phyloP scores from a whole-genome alignment of 2,113 vertebrate genomes.

The Phaethornis superciliosus region DNA sequence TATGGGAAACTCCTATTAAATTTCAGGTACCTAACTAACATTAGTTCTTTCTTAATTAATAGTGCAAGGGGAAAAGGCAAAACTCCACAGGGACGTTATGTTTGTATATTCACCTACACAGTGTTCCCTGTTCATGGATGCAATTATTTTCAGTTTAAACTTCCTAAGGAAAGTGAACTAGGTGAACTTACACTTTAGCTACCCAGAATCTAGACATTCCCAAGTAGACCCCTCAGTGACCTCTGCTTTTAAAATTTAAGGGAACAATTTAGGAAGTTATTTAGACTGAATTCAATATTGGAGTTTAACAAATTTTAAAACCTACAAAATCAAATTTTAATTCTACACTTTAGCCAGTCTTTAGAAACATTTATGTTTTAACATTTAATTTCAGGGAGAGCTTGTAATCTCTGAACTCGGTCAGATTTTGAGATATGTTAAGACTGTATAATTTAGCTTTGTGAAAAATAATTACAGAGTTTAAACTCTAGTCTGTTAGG shows the following conservation, averaged over 20 bases:
- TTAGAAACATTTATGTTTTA: not conserved
- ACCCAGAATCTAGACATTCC: not conserved
- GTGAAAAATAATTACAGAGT: not conserved
- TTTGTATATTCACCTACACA: not conserved
- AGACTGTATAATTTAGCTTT: not conserved
- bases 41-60: not conserved
- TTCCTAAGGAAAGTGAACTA: not conserved
- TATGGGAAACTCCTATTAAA: not conserved
- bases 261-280: not conserved
- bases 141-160: not conserved
- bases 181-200: not conserved
- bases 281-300: not conserved
- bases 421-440: not conserved
- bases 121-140: not conserved
- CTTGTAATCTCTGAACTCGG: not conserved
- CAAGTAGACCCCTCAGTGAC: not conserved
- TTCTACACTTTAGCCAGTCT: not conserved
- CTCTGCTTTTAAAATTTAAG: not conserved
- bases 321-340: not conserved
- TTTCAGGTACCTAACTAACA: not conserved
- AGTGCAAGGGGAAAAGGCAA: not conserved
- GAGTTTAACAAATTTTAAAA: not conserved
- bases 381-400: not conserved
- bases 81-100: not conserved
- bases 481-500: not conserved